These are phyloP conservation scores for Ceratina japonica DNA, from an alignment of 1,140 invertebrate species.

Conservation along the genomic window DNA sequence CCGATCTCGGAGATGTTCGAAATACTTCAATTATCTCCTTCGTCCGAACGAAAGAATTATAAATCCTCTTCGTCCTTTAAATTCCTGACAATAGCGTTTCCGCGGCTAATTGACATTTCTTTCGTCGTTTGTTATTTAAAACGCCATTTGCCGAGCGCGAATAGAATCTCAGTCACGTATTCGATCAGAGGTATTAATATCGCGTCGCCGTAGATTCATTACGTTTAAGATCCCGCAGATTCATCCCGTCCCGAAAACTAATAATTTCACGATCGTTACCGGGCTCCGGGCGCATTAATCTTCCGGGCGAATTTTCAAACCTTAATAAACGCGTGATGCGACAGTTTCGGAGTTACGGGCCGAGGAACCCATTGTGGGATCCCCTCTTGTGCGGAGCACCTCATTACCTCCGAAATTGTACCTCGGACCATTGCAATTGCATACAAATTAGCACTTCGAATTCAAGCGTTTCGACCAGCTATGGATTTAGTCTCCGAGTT, in stretches of 20 bases:
- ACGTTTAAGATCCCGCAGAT: constrained; percentile 39
- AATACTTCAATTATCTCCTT: background rate
- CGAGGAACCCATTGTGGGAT: constrained; percentile 62
- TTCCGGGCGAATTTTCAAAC: constrained; percentile 50
- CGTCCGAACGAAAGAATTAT: background rate
- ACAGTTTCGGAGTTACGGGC: constrained; percentile 60
- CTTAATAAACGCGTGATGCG: constrained; percentile 59
- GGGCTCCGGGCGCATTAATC: constrained; percentile 66
- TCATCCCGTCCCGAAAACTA: constrained; percentile 51
- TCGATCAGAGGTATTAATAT: constrained; percentile 49
- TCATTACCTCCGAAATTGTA: background rate
- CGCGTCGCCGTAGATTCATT: constrained; percentile 49
- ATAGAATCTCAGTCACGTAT: too few relatives aligned
- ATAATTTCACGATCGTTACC: constrained; percentile 58
- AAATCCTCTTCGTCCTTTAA: background rate
- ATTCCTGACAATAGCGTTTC: too few relatives aligned
- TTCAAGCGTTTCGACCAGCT: too few relatives aligned
- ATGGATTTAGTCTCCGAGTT: too few relatives aligned
- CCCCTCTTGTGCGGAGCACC: background rate
- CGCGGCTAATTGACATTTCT: too few relatives aligned
- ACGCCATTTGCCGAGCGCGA: background rate
- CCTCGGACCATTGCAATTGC: too few relatives aligned
- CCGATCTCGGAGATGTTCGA: background rate
- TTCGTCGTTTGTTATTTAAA: background rate
- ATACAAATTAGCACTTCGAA: too few relatives aligned